Percentiles rank a stretch among this genome's conserved stretches.
These are phyloP conservation scores for Tragelaphus strepsiceros DNA, from an alignment of 2,113 vertebrate species.

Conservation along the genomic window DNA sequence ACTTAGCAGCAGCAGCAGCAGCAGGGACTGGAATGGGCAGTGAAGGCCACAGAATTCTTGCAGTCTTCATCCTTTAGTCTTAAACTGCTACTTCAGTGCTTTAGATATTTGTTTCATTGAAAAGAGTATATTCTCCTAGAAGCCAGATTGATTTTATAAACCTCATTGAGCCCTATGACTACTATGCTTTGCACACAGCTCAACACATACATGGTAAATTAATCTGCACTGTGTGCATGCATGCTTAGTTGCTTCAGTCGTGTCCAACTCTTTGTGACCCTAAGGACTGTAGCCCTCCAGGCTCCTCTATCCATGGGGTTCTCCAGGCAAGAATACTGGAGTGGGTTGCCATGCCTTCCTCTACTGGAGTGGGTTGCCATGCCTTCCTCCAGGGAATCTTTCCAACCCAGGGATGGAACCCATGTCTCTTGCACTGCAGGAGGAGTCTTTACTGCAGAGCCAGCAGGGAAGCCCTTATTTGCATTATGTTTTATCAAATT, in stretches of 20 bases:
- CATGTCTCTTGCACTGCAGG: not conserved
- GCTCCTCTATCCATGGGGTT: not conserved
- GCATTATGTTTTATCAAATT: not conserved
- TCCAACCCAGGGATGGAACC: not conserved
- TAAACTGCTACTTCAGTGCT: not conserved
- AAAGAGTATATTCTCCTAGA: not conserved
- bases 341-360: too few relatives aligned
- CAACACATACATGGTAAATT: not conserved
- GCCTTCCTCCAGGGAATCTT: not conserved
- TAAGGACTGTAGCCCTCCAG: not conserved
- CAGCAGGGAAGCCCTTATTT: not conserved
- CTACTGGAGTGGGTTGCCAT: not conserved
- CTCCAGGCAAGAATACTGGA: not conserved
- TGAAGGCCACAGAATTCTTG: not conserved
- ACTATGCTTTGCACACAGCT: not conserved
- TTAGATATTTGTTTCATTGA: not conserved
- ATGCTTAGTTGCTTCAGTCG: not conserved
- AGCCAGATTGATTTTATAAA: not conserved
- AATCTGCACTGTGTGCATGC: rapidly evolving
- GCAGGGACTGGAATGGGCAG: not conserved
- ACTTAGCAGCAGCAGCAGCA: too few relatives aligned
- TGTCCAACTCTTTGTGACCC: not conserved
- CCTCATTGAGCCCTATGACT: not conserved
- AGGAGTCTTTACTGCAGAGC: rapidly evolving
- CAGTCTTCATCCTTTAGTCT: not conserved